Conservation (phyloP, 2,797 vertebrate species). For the Leptoclinus maculatus region DNA sequence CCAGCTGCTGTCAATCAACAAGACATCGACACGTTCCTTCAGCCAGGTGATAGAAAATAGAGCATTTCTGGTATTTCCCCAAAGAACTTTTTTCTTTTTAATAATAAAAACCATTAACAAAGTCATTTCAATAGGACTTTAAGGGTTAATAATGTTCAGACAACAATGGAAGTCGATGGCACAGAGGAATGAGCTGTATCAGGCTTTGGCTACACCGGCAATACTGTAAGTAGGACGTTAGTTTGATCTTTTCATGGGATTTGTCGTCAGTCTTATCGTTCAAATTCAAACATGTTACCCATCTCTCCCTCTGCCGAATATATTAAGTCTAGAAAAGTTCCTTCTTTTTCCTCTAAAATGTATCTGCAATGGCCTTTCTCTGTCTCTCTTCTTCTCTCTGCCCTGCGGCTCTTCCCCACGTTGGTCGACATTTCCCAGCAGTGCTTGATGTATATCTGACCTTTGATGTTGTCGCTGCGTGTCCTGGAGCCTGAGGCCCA, state of each 20-base stretch:
- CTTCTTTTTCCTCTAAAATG: conserved; percentile 24
- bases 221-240: not conserved
- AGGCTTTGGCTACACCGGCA: not conserved
- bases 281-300: not conserved
- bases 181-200: not conserved
- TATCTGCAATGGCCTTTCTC: conserved; percentile 40
- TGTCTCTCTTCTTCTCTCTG: conserved; percentile 37
- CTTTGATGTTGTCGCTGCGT: conserved; percentile 86
- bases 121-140: not conserved
- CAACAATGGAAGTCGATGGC: not conserved
- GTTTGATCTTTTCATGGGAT: not conserved
- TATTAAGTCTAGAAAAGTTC: conserved; percentile 7
- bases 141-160: not conserved
- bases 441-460: conserved; percentile 88
- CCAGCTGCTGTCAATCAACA: not conserved
- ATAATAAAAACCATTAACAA: not conserved
- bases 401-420: conserved; percentile 53
- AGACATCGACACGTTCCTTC: not conserved
- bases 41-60: not conserved
- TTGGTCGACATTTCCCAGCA: conserved; percentile 80
- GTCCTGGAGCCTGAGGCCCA: conserved; percentile 80
- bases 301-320: not conserved
- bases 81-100: not conserved
- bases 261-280: not conserved
- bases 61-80: not conserved